Base-by-base conservation (phyloP, 1,140 invertebrate species). In the Panulirus ornatus region DNA sequence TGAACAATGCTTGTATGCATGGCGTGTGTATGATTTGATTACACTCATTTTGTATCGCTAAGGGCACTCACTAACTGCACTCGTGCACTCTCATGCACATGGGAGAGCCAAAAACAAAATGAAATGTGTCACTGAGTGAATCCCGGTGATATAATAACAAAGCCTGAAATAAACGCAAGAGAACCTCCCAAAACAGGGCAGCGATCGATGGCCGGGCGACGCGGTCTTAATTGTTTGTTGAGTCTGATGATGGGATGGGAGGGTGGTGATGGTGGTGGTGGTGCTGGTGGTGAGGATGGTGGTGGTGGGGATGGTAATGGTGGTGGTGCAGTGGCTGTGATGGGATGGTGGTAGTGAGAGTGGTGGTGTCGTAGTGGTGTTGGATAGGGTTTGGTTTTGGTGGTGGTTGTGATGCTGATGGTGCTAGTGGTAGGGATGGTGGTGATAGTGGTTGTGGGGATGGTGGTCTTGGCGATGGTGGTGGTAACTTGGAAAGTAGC, bases 161-260 rank as follows among this genome's bases (percentile, higher is more conserved):
- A 81, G 58, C 30, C 47, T 58, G 47, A 81, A 81, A 81, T 81
- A 81, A 34, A 81, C 36, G 58, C 5, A 47, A 58, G n/a, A 40
- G 42, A 40, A 27, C 78, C 14, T 27, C 78, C 44, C 47, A 81
- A 51, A 81, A 58, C 47, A 44, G 47, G 11, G 42, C 36, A 27
- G 19, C 47, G 78, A 58, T 81, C 78, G 78, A 81, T 81, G 54
- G 78, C 19, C 27, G 22, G 78, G 47, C 78, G 78, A 34, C 1
- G 78, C 78, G 78, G 78, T 54, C 78, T 81, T 81, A 58, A 81
- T 81, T 81, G 78, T 81, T 81, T 81, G 78, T 54, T 81, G 78
- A 30, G 78, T 27, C 51, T 81, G 78, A 81, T 81, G 78, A 81
- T 81, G n/a, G 78, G 63, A n/a, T 27, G 27, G 51, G 30, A 22